Conservation (phyloP, 2,797 vertebrate genomes). For the Cyprinella venusta region DNA sequence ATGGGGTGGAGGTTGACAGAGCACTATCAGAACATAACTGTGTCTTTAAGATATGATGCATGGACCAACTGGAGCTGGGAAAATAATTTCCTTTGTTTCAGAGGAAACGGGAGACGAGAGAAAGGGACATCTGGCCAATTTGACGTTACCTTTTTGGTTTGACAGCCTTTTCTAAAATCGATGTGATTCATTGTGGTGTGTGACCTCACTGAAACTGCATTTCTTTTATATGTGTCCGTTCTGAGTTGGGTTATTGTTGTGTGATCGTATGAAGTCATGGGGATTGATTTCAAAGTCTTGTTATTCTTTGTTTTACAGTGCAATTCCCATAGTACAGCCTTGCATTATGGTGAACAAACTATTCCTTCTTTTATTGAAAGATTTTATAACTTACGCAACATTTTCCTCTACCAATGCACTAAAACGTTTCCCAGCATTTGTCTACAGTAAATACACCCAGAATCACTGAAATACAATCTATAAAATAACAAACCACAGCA, state of each 20-base stretch:
- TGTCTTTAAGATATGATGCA: slow-evolving; percentile 54
- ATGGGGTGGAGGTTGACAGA: slow-evolving; percentile 61
- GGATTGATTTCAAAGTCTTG: slow-evolving; percentile 46
- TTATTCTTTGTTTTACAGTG: slow-evolving; percentile 36
- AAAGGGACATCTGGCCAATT: slow-evolving; percentile 35
- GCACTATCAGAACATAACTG: slow-evolving; percentile 51
- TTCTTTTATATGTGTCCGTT: slow-evolving; percentile 23
- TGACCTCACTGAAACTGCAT: slow-evolving; percentile 15
- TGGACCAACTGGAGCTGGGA: slow-evolving; percentile 7
- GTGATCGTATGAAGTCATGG: slow-evolving; percentile 25
- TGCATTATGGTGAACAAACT: slow-evolving; percentile 20
- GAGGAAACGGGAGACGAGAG: slow-evolving; percentile 14
- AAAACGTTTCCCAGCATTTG: slow-evolving; percentile 30
- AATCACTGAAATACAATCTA: slow-evolving; percentile 43
- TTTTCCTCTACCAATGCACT: slow-evolving; percentile 31
- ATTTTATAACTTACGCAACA: slow-evolving; percentile 25
- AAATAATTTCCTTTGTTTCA: slow-evolving; percentile 62
- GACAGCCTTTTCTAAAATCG: slow-evolving; percentile 16
- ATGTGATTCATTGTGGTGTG: slow-evolving; percentile 41
- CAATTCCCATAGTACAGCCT: slow-evolving; percentile 35
- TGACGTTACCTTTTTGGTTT: slow-evolving; percentile 33
- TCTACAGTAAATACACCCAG: slow-evolving; percentile 18
- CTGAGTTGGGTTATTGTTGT: slow-evolving; percentile 44
- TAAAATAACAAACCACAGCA: slow-evolving; percentile 47
- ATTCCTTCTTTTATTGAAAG: slow-evolving; percentile 22